Percentiles rank a stretch among this genome's conserved stretches.
Evolutionary conservation across 2,888 invertebrate genomes (phyloP).

Genomic region (Troides oblongomaculatus): DNA sequence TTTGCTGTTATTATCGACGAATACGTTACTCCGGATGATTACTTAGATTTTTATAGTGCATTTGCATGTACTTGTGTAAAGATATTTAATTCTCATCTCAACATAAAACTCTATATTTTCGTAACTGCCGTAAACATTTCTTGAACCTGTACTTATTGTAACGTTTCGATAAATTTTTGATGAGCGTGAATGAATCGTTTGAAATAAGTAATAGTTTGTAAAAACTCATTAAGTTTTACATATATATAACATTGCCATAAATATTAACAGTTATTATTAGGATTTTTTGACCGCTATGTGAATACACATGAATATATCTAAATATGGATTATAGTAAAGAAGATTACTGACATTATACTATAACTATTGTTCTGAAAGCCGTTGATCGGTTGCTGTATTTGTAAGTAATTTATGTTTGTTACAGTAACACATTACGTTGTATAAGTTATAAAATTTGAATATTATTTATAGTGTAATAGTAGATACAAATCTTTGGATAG

Average conservation of each 20-base stretch:
- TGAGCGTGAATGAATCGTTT: neutral
- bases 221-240: conserved; percentile 2
- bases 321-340: conserved; percentile 4
- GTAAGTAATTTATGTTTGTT: neutral
- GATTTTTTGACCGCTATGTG: conserved; percentile 2
- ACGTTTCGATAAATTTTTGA: neutral
- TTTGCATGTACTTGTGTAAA: neutral
- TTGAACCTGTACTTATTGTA: neutral
- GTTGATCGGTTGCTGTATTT: neutral
- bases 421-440: no score
- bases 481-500: no score
- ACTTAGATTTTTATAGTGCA: conserved; percentile 13
- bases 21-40: conserved; percentile 12
- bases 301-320: conserved; percentile 7
- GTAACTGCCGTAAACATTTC: neutral
- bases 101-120: neutral
- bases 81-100: neutral
- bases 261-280: conserved; percentile 5
- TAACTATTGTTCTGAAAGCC: neutral
- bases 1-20: conserved; percentile 13
- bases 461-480: no score
- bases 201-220: neutral
- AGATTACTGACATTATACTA: neutral
- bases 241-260: conserved; percentile 2
- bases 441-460: no score